Percentiles rank a stretch among this genome's conserved stretches.
Evolutionary conservation across 2,888 invertebrate genomes (phyloP).

Genomic region (Elaeidobius kamerunicus): DNA sequence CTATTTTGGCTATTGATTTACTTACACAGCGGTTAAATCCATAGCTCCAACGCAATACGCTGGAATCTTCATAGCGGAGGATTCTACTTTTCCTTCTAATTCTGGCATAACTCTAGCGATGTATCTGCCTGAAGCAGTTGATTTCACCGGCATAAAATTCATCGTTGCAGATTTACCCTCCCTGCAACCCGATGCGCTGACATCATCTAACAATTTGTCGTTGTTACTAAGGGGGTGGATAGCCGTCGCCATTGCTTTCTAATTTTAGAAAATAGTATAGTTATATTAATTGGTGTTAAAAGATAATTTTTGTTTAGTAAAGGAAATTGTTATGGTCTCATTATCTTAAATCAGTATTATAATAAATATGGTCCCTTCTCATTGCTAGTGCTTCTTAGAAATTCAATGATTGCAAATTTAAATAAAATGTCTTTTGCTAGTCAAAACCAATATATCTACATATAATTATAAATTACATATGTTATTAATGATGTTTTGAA

Average conservation of each 20-base stretch:
- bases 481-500: no score
- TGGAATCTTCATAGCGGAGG: slow-evolving; percentile 31
- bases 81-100: slow-evolving; percentile 31
- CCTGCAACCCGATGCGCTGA: slow-evolving; percentile 10
- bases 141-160: slow-evolving; percentile 28
- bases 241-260: slow-evolving; percentile 32
- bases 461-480: no score
- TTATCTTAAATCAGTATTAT: no score
- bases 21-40: slow-evolving; percentile 32
- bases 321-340: no score
- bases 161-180: slow-evolving; percentile 28
- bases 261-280: not conserved
- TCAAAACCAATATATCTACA: no score
- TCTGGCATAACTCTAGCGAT: slow-evolving; percentile 34
- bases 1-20: not conserved
- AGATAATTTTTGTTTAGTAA: no score
- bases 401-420: no score
- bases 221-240: slow-evolving; percentile 30
- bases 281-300: not conserved
- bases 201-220: slow-evolving; percentile 32
- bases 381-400: not conserved
- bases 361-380: not conserved
- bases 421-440: no score
- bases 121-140: slow-evolving; percentile 20
- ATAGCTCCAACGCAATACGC: slow-evolving; percentile 32